Evolutionary conservation across 1,140 invertebrate genomes (phyloP).

Genomic region (Lasaia peninsularis): DNA sequence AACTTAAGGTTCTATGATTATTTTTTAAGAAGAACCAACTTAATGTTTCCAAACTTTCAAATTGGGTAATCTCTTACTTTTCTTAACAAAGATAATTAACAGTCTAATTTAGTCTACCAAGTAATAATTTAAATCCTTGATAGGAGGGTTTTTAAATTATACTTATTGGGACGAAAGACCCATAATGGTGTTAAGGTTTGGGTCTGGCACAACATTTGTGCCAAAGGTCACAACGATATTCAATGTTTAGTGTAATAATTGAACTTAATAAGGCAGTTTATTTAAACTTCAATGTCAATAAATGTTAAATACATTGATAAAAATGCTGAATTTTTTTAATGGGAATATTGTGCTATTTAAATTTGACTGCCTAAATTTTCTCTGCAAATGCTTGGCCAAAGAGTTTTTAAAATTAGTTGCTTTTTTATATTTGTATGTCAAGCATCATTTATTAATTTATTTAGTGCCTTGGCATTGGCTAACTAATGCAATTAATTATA

Average conservation of each 20-base stretch:
- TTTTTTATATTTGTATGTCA: neutral
- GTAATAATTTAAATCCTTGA: neutral
- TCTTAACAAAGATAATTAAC: neutral
- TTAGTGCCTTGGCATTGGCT: slow-evolving; percentile 1
- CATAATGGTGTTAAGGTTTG: neutral
- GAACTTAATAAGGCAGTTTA: too few relatives aligned
- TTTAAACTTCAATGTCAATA: too few relatives aligned
- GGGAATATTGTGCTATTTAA: neutral
- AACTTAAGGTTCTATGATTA: neutral
- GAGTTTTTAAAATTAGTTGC: neutral
- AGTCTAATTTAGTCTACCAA: neutral
- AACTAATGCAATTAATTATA: neutral
- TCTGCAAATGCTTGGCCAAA: neutral
- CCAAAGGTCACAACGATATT: neutral
- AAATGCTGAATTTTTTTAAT: neutral
- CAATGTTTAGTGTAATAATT: too few relatives aligned
- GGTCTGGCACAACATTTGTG: neutral
- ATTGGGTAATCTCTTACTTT: neutral
- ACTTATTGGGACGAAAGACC: neutral
- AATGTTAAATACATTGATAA: neutral
- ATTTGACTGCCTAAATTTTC: too few relatives aligned
- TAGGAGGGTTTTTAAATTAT: too few relatives aligned
- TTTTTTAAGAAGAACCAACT: neutral
- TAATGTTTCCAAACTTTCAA: neutral
- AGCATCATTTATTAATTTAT: slow-evolving; percentile 1